Percentiles rank a stretch among this genome's conserved stretches.
Conservation (phyloP, 2,888 invertebrate genomes). For the Hypomecis atomaria region DNA sequence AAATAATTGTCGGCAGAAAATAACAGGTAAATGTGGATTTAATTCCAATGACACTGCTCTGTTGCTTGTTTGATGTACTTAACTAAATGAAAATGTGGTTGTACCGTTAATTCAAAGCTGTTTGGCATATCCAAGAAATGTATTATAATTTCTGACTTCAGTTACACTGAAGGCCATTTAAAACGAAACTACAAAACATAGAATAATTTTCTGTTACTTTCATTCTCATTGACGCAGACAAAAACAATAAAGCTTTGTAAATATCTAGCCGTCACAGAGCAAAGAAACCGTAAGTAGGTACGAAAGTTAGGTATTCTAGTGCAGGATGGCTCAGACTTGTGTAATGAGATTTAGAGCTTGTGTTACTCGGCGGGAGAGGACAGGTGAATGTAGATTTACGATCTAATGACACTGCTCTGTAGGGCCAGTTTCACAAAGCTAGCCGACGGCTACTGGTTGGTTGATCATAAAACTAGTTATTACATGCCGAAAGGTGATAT, state of each 20-base stretch:
- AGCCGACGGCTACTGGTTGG: background rate
- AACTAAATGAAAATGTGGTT: too few relatives aligned
- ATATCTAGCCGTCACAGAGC: background rate
- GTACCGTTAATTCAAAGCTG: too few relatives aligned
- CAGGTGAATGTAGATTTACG: constrained; percentile 20
- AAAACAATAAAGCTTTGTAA: background rate
- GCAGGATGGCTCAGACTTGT: background rate
- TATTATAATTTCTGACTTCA: too few relatives aligned
- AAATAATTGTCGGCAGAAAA: too few relatives aligned
- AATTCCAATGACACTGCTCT: too few relatives aligned
- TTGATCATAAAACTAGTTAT: background rate
- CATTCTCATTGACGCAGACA: background rate
- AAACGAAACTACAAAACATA: too few relatives aligned
- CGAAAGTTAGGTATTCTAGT: constrained; percentile 4
- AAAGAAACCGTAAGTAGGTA: constrained; percentile 8
- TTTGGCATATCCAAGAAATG: too few relatives aligned
- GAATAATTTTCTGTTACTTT: background rate
- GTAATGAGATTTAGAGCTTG: constrained; percentile 21
- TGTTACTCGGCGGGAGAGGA: constrained; percentile 7
- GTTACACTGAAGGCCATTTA: too few relatives aligned
- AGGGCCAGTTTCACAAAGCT: constrained; percentile 5
- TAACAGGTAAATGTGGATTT: too few relatives aligned
- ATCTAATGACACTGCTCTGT: constrained; percentile 2
- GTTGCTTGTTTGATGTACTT: too few relatives aligned
- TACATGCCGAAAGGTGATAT: too few relatives aligned